Conservation (phyloP, 2,888 invertebrate species). For the Lasioglossum morio region DNA sequence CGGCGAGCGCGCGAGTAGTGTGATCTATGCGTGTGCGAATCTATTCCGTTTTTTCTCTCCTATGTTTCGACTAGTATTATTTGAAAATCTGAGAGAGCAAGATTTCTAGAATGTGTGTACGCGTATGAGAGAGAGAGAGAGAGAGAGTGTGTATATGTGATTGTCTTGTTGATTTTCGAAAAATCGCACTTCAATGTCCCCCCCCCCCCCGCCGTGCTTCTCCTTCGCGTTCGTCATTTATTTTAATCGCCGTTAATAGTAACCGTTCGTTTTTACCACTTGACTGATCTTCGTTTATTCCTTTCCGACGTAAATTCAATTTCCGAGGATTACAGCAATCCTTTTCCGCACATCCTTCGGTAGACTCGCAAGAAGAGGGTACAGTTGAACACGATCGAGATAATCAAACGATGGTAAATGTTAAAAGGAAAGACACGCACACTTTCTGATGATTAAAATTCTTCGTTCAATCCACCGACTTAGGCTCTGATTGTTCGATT, state of each 20-base stretch:
- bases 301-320: slow-evolving; percentile 13
- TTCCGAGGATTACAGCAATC: neutral
- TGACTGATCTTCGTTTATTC: slow-evolving; percentile 44
- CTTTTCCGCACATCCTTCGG: slow-evolving; percentile 4
- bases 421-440: too few relatives aligned
- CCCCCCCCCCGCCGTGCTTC: neutral
- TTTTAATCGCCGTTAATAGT: slow-evolving; percentile 38
- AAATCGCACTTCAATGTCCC: slow-evolving; percentile 4
- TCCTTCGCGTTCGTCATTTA: neutral
- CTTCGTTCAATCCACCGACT: neutral
- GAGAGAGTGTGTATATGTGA: neutral
- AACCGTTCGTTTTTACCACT: slow-evolving; percentile 29
- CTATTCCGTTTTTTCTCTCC: slow-evolving; percentile 21
- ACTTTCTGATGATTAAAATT: neutral
- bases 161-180: slow-evolving; percentile 9
- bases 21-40: slow-evolving; percentile 44
- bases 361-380: neutral
- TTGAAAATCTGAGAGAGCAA: slow-evolving; percentile 5
- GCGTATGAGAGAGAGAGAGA: neutral
- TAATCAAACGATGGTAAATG: neutral
- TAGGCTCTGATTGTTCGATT: neutral
- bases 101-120: neutral
- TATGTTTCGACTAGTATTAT: slow-evolving; percentile 51
- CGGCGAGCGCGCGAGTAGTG: slow-evolving; percentile 46
- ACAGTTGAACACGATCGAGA: neutral